Conservation (phyloP, 2,797 vertebrate species). For the Trachops cirrhosus region DNA sequence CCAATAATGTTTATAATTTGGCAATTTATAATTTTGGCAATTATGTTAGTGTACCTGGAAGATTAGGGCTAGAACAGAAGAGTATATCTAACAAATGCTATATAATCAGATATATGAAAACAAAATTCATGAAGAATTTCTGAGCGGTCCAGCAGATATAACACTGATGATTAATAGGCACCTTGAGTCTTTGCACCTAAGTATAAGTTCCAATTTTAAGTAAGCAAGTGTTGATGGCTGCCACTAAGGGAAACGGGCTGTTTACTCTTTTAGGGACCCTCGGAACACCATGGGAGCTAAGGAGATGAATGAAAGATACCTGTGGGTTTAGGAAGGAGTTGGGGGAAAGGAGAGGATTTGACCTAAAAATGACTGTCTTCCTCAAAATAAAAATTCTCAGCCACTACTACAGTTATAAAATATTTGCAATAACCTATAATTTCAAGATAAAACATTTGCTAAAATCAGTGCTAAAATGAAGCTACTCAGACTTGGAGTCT, state of each 20-base stretch:
- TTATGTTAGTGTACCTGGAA: neutral
- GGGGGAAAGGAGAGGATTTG: neutral
- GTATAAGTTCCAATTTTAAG: neutral
- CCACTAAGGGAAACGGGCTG: neutral
- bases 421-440: neutral
- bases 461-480: neutral
- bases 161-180: neutral
- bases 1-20: constrained; percentile 8
- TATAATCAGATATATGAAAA: neutral
- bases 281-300: neutral
- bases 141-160: neutral
- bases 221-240: neutral
- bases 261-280: neutral
- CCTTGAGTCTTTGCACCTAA: neutral
- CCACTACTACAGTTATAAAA: neutral
- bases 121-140: neutral
- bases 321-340: accelerated
- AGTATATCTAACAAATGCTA: neutral
- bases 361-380: neutral
- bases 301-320: neutral
- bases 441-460: neutral
- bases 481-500: neutral
- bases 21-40: neutral
- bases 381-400: constrained; percentile 38
- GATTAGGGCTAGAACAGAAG: neutral